A percentile compares a stretch with the other conserved stretches of the same genome.
phyloP scores from a whole-genome alignment of 1,140 invertebrate genomes.

The Acyrthosiphon pisum region DNA sequence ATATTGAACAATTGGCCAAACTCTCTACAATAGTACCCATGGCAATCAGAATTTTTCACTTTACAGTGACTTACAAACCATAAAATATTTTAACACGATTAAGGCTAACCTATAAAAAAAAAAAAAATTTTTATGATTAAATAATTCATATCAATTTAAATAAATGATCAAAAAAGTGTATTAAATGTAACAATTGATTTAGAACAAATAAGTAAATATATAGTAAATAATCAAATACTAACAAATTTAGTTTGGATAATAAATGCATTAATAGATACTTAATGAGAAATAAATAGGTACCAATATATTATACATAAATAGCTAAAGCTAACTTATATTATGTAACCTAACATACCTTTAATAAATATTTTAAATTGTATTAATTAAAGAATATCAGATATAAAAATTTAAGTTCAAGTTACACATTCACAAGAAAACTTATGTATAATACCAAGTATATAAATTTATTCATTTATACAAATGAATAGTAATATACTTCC shows the following conservation, averaged over 20 bases:
- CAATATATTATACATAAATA: not conserved
- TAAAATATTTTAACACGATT: not conserved
- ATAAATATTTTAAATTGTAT: no score
- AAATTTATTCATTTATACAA: no score
- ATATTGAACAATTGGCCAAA: not conserved
- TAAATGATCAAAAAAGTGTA: not conserved
- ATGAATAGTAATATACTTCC: no score
- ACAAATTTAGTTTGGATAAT: not conserved
- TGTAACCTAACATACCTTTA: not conserved
- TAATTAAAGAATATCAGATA: no score
- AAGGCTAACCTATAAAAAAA: not conserved
- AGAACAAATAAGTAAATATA: no score
- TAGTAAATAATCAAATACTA: no score
- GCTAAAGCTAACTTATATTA: not conserved
- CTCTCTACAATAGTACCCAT: slow-evolving; percentile 28
- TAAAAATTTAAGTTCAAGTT: no score
- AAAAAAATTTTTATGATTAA: not conserved
- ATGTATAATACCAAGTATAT: no score
- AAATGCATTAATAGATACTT: not conserved
- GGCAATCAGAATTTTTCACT: not conserved
- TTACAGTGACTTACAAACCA: not conserved
- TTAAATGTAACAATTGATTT: not conserved
- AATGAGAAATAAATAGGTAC: not conserved
- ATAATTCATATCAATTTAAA: not conserved
- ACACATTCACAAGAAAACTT: no score